phyloP scores from a whole-genome alignment of 2,797 vertebrate genomes.

The Takifugu ocellatus region DNA sequence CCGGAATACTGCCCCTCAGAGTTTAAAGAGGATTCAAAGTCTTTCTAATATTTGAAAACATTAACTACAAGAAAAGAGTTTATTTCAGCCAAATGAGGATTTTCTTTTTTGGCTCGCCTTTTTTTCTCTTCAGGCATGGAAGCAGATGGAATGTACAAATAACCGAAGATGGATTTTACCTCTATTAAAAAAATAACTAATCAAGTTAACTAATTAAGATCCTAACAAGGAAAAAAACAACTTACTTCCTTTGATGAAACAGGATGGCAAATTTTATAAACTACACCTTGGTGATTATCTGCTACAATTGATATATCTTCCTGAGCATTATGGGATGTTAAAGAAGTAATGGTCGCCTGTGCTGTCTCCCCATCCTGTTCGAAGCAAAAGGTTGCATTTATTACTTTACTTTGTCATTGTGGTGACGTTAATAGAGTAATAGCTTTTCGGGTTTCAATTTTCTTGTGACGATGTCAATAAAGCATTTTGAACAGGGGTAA shows the following conservation, averaged over 20 bases:
- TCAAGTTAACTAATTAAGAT: neutral
- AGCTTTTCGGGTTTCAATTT: neutral
- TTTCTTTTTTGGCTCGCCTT: neutral
- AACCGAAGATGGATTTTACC: neutral
- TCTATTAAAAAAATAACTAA: neutral
- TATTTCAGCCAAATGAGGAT: too few relatives aligned
- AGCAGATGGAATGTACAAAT: constrained; percentile 6
- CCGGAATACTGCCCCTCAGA: neutral
- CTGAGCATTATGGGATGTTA: too few relatives aligned
- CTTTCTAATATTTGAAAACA: constrained; percentile 5
- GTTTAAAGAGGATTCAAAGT: neutral
- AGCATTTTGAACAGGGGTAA: constrained; percentile 42
- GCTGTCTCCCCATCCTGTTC: too few relatives aligned
- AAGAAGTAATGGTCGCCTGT: too few relatives aligned
- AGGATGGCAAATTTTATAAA: neutral
- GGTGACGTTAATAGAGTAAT: too few relatives aligned
- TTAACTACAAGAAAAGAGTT: too few relatives aligned
- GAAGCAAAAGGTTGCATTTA: too few relatives aligned
- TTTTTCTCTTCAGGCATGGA: neutral
- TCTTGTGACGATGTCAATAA: constrained; percentile 20
- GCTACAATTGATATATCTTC: neutral
- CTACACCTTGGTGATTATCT: too few relatives aligned
- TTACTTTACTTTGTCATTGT: too few relatives aligned
- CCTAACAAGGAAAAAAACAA: neutral
- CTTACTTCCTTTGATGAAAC: neutral